These are phyloP conservation scores for Zaprionus davidi DNA, from an alignment of 1,140 invertebrate species.

Conservation along the genomic window DNA sequence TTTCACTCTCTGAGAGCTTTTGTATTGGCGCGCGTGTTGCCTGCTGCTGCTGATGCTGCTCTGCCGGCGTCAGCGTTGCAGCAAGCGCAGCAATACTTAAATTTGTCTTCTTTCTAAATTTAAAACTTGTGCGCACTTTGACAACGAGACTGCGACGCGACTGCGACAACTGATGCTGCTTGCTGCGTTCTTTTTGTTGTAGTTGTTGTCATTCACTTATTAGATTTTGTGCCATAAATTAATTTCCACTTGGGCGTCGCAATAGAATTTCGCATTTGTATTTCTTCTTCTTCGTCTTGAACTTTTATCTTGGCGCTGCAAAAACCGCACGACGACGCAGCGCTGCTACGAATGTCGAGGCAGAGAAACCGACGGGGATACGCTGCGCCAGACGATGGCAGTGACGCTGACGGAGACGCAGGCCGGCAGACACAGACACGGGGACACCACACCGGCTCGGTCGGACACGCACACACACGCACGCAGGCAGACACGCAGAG, in stretches of 20 bases:
- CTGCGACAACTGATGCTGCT: conserved; percentile 5
- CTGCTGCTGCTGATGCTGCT: conserved; percentile 33
- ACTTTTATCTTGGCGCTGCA: conserved; percentile 49
- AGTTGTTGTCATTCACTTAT: conserved; percentile 61
- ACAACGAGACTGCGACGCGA: conserved; percentile 11
- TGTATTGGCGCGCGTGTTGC: conserved; percentile 49
- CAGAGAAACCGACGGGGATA: conserved; percentile 25
- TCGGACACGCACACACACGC: conserved; percentile 40
- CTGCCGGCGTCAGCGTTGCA: conserved; percentile 21
- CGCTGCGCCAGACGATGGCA: conserved; percentile 8
- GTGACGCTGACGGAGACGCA: conserved; percentile 19
- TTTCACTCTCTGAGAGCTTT: conserved; percentile 42
- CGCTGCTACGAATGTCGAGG: conserved; percentile 21
- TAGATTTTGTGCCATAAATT: conserved; percentile 69
- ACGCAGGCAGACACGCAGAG: conserved; percentile 15
- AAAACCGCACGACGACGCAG: conserved; percentile 27
- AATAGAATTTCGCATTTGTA: conserved; percentile 65
- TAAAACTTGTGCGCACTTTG: conserved; percentile 35
- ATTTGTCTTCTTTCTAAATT: conserved; percentile 44
- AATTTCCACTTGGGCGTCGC: conserved; percentile 52
- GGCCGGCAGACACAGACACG: conserved; percentile 46
- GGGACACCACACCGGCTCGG: conserved; percentile 27
- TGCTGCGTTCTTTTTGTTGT: conserved; percentile 28
- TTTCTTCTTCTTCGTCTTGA: conserved; percentile 38
- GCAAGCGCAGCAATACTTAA: conserved; percentile 40